A percentile compares a stretch with the other conserved stretches of the same genome.
Evolutionary conservation across 2,113 vertebrate species (phyloP).

Genomic region (Sisor rabdophorus): DNA sequence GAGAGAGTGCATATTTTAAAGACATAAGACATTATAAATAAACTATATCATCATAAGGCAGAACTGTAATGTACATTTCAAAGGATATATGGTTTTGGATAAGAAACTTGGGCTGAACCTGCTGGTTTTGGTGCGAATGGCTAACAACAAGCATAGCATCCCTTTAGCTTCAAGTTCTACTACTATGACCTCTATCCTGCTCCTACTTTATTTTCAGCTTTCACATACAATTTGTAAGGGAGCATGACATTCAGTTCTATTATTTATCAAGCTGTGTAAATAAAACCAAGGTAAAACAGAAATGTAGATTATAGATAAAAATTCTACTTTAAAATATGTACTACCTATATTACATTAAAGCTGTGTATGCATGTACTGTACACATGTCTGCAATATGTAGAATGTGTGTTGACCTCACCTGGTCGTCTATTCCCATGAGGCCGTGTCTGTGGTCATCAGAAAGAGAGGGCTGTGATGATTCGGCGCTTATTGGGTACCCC

Average conservation of each 20-base stretch:
- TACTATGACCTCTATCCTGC: neutral
- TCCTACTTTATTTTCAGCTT: neutral
- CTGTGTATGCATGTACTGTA: neutral
- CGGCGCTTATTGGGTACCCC: conserved; percentile 81
- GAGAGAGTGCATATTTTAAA: too few relatives aligned
- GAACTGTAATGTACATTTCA: too few relatives aligned
- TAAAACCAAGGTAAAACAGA: neutral
- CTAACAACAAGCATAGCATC: too few relatives aligned
- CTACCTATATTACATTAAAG: neutral
- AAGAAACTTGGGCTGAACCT: too few relatives aligned
- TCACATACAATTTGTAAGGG: neutral
- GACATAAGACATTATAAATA: too few relatives aligned
- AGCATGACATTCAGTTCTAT: neutral
- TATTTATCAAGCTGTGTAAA: neutral
- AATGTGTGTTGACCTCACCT: conserved; percentile 68
- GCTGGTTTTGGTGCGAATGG: too few relatives aligned
- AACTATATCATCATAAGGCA: too few relatives aligned
- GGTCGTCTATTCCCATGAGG: conserved; percentile 88
- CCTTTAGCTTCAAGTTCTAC: too few relatives aligned
- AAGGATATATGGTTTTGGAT: too few relatives aligned
- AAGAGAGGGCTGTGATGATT: conserved; percentile 81
- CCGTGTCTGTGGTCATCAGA: conserved; percentile 85
- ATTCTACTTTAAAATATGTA: neutral
- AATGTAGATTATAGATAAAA: neutral
- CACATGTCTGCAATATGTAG: neutral